A percentile compares a stretch with the other conserved stretches of the same genome.
phyloP scores from a whole-genome alignment of 2,113 vertebrate species.

The Drymodes brunneopygia region DNA sequence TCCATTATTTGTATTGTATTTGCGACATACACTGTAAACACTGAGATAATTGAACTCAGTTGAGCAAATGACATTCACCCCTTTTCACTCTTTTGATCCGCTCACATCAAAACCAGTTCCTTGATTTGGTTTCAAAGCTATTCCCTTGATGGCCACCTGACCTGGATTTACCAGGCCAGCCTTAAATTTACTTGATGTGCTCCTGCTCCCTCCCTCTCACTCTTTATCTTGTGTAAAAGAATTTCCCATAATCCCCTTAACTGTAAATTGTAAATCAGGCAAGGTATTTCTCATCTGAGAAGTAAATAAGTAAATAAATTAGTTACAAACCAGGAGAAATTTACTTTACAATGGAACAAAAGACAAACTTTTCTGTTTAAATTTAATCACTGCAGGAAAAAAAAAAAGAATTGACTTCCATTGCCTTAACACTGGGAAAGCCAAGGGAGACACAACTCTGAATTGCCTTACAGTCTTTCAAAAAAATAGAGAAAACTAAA shows the following conservation, averaged over 20 bases:
- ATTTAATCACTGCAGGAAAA: constrained; percentile 41
- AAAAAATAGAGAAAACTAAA: constrained; percentile 59
- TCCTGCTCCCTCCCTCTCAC: background rate
- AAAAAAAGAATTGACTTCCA: constrained; percentile 9
- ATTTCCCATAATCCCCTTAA: background rate
- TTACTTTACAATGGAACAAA: background rate
- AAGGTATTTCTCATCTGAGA: background rate
- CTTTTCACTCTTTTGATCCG: background rate
- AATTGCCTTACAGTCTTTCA: constrained; percentile 28
- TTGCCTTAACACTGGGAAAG: constrained; percentile 45
- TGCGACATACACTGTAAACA: background rate
- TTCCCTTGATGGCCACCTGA: constrained; percentile 30
- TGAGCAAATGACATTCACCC: background rate
- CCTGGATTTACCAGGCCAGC: constrained; percentile 36
- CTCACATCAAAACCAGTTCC: constrained; percentile 26
- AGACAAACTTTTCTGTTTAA: constrained; percentile 35
- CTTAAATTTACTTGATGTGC: constrained; percentile 21
- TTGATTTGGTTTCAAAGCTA: constrained; percentile 37
- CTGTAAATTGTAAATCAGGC: background rate
- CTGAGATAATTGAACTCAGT: background rate
- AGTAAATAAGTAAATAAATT: background rate
- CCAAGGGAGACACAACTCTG: constrained; percentile 53
- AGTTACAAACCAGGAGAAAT: background rate
- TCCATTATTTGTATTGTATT: background rate
- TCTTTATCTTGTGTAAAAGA: background rate